Evolutionary conservation across 2,888 invertebrate species (phyloP), one percentile per base, ranked within the genome.

Genomic region (Cinara cedri): DNA sequence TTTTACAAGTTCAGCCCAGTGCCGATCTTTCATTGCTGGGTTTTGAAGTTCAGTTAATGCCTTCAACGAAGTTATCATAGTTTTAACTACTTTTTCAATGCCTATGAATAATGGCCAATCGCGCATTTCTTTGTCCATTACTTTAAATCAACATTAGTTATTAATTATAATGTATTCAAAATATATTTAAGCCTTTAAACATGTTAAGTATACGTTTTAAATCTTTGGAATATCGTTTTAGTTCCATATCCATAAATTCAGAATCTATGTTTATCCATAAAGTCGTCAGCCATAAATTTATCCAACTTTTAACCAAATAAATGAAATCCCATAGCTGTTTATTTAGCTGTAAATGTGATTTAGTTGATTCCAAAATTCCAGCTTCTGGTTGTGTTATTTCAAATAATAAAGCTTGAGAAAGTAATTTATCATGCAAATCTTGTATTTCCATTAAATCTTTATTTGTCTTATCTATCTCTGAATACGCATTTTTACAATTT

Each of bases 11-110:
- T 97, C 95, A 75, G 91, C 88, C 97, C 97, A 98, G 87, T 98
- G 97, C 65, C 97, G 89, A 82, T 96, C 95, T 82, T 94, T 90
- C 83, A 98, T 96, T 0, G 97, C 93, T 0, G 96, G 95, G 87
- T 97, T 97, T 86, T 97, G 97, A 11, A 97, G 87, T 85, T 97
- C 97, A 3, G 94, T 94, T 1, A 98, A 94, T 0, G 97, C 96
- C 85, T 95, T 88, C 82, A 97, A 86, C 0, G 97, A 96, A 0
- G 96, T 96, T 88, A 97, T 90, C 88, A 97, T 91, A 86, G 97
- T 97, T 87, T 94, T 95, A 42, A 97, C 91, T 6, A 90, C 91
- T 8, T 89, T 90, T 86, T 97, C 97, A 82, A 94, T 89, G 26
- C 90, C 89, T n/a, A 88, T 84, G 85, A 93, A 97, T 4, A 95